phyloP scores from a whole-genome alignment of 2,113 vertebrate species.

The Mobula birostris region DNA sequence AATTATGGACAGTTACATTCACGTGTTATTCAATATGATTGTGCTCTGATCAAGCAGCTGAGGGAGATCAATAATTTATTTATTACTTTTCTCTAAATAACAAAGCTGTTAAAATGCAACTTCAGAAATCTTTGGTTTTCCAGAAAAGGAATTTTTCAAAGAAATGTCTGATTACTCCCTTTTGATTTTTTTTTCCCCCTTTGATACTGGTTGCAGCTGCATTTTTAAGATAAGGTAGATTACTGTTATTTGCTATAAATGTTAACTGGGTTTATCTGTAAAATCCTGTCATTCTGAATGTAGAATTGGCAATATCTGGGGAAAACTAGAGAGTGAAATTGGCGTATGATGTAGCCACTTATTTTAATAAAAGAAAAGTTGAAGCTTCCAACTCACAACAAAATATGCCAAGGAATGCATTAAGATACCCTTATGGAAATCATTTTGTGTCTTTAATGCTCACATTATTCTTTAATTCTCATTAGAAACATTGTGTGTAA shows the following conservation, averaged over 20 bases:
- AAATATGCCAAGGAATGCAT: too few species aligned
- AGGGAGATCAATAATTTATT: not conserved
- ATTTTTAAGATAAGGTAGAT: not conserved
- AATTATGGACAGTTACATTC: too few species aligned
- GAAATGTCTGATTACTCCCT: not conserved
- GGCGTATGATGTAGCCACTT: not conserved
- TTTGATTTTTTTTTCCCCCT: not conserved
- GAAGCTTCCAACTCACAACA: not conserved
- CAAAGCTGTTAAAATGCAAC: not conserved
- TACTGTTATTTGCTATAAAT: not conserved
- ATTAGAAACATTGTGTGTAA: too few species aligned
- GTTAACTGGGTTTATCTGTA: not conserved
- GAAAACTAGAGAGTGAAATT: not conserved
- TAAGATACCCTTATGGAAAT: too few species aligned
- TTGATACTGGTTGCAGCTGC: not conserved
- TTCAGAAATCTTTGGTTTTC: not conserved
- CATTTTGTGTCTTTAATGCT: too few species aligned
- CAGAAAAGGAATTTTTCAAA: not conserved
- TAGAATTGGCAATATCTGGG: not conserved
- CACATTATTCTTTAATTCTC: too few species aligned
- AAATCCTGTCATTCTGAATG: not conserved
- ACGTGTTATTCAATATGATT: too few species aligned
- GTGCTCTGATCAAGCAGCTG: too few species aligned
- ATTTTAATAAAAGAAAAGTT: not conserved
- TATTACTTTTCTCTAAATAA: not conserved